Evolutionary conservation across 2,888 invertebrate genomes (phyloP).

Genomic region (Liposcelis brunnea): DNA sequence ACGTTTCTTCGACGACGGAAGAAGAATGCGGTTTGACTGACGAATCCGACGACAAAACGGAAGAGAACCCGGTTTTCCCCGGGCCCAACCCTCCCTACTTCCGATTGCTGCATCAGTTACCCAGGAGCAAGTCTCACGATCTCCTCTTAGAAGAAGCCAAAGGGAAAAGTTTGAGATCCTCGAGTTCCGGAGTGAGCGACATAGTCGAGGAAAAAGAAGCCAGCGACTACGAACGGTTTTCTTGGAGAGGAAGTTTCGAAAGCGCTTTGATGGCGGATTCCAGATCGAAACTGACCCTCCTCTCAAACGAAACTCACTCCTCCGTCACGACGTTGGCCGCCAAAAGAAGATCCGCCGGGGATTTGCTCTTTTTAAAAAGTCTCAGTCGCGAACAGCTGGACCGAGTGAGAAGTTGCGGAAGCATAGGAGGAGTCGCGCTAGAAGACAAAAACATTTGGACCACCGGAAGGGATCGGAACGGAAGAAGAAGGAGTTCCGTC

Average conservation of each 20-base stretch:
- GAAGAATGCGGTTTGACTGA: slow-evolving; percentile 57
- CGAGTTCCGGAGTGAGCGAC: slow-evolving; percentile 34
- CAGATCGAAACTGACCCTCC: slow-evolving; percentile 50
- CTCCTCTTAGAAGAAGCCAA: slow-evolving; percentile 44
- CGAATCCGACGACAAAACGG: slow-evolving; percentile 24
- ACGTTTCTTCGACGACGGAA: slow-evolving; percentile 35
- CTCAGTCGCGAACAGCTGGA: slow-evolving; percentile 59
- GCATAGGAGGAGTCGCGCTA: slow-evolving; percentile 41
- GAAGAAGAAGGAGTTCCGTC: slow-evolving; percentile 36
- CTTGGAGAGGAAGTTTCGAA: slow-evolving; percentile 85
- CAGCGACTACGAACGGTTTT: slow-evolving; percentile 76
- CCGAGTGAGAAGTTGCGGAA: slow-evolving; percentile 61
- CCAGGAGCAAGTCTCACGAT: slow-evolving; percentile 69
- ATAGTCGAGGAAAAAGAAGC: slow-evolving; percentile 42
- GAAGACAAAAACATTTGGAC: slow-evolving; percentile 18
- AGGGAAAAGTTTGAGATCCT: slow-evolving; percentile 26
- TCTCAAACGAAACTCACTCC: slow-evolving; percentile 35
- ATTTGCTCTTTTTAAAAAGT: slow-evolving; percentile 60
- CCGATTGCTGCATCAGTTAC: slow-evolving; percentile 34
- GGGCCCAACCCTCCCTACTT: slow-evolving; percentile 8
- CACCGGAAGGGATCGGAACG: slow-evolving; percentile 27
- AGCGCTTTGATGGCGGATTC: slow-evolving; percentile 80
- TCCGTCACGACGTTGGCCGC: slow-evolving; percentile 48
- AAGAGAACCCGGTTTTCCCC: slow-evolving; percentile 24
- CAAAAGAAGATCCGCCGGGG: slow-evolving; percentile 66